Base-by-base conservation (phyloP, 2,797 vertebrate species). In the Enteromius radiatus region DNA sequence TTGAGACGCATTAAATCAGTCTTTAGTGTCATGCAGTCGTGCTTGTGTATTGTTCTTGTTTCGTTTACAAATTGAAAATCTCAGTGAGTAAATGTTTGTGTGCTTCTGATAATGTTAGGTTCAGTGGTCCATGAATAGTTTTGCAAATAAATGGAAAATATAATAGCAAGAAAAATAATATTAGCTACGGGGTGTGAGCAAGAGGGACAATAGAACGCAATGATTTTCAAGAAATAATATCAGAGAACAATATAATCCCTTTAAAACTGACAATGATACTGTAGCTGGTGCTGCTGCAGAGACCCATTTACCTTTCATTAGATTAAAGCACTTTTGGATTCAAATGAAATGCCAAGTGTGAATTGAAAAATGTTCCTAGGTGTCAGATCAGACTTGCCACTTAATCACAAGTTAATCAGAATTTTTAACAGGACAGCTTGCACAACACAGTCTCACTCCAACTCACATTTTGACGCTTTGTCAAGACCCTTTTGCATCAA, bases 301-400 rank as follows among this genome's bases (percentile, higher is more conserved):
- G 38, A 91, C 91, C 91, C 90, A 88, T 93, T 92, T 91, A 90
- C 87, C 91, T 93, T 93, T 80, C 89, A 92, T 93, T 90, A 86
- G 87, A 88, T 83, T 80, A 86, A 83, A 88, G 88, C 82, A 80
- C 85, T 81, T 86, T 89, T 70, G 80, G 19, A 71, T 84, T 89
- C 80, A 90, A 91, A 92, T 92, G 88, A 92, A 93, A 90, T 84
- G 89, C 88, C 85, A 87, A 71, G 87, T 91, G 85, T 89, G 81
- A 87, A 84, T 87, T 67, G 64, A 90, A 76, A 63, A 79, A 88
- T 87, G 85, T 86, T 63, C 6, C 87, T 91, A 89, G 89, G 84
- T 90, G 89, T 86, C 86, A 86, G 88, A 88, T 86, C 84, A 83
- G 71, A 85, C 84, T 84, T 76, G 86, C 88, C 83, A 88, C 87